Evolutionary conservation across 1,140 invertebrate genomes (phyloP).

Genomic region (Heliconius melpomene): DNA sequence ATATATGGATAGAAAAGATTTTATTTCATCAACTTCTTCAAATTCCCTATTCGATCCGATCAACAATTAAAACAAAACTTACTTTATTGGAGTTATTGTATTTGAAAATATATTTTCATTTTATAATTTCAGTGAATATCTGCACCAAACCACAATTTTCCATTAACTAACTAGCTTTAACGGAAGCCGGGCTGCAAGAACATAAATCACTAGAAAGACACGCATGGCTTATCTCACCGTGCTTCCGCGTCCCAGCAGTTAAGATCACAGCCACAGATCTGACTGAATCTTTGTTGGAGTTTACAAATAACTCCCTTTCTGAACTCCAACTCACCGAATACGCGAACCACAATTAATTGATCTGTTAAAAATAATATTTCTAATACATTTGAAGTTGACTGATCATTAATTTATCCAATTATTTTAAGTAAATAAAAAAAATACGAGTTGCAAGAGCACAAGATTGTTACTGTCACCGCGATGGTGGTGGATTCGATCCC

Average conservation of each 20-base stretch:
- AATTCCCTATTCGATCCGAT: too few relatives aligned
- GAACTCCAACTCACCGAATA: background rate
- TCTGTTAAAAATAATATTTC: background rate
- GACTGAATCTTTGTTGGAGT: conserved; percentile 19
- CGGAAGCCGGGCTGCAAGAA: conserved; percentile 23
- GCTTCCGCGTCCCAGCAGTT: conserved; percentile 42
- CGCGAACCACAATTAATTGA: background rate
- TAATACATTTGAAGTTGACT: too few relatives aligned
- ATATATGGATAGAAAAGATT: too few relatives aligned
- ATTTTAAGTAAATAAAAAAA: too few relatives aligned
- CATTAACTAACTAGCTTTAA: conserved; percentile 18
- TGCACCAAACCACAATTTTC: background rate
- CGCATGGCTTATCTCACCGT: conserved; percentile 38
- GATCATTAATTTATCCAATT: too few relatives aligned
- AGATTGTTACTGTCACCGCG: too few relatives aligned
- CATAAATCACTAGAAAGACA: conserved; percentile 42
- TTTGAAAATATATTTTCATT: conserved; percentile 7
- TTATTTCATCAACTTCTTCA: too few relatives aligned
- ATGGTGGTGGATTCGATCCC: too few relatives aligned
- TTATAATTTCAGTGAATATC: background rate
- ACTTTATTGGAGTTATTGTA: background rate
- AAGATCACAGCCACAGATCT: conserved; percentile 36
- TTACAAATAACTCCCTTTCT: conserved; percentile 20
- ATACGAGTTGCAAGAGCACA: too few relatives aligned
- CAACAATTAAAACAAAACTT: background rate